Evolutionary conservation across 2,888 invertebrate genomes (phyloP).

Genomic region (Autographa gamma): DNA sequence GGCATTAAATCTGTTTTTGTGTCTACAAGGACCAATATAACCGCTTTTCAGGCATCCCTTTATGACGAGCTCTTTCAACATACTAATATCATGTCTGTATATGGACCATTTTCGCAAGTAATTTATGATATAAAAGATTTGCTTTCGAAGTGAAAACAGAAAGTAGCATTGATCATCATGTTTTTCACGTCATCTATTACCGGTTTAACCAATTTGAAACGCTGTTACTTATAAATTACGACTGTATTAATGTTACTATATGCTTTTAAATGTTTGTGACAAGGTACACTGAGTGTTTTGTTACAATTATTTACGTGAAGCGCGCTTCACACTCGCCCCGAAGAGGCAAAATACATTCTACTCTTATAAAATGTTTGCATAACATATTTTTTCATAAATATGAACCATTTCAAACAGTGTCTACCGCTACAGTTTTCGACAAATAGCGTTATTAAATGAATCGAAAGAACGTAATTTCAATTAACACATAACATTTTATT

Average conservation of each 20-base stretch:
- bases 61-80: conserved; percentile 1
- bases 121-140: conserved; percentile 1
- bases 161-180: neutral
- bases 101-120: neutral
- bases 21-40: conserved; percentile 4
- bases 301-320: conserved; percentile 49
- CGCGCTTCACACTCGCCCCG: conserved; percentile 31
- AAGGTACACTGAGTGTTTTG: conserved; percentile 35
- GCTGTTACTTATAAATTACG: conserved; percentile 23
- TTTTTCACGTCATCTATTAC: too few relatives aligned
- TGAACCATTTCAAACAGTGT: neutral
- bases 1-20: conserved; percentile 4
- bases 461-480: neutral
- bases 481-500: neutral
- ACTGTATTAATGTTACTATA: neutral
- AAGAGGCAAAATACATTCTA: conserved; percentile 31
- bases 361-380: neutral
- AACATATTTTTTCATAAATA: neutral
- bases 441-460: too few relatives aligned
- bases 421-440: neutral
- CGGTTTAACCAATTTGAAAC: conserved; percentile 13
- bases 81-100: conserved; percentile 1
- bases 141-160: neutral
- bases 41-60: conserved; percentile 4
- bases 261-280: conserved; percentile 49